Conservation (phyloP, 1,140 invertebrate genomes). For the Sminthurinus signatus region DNA sequence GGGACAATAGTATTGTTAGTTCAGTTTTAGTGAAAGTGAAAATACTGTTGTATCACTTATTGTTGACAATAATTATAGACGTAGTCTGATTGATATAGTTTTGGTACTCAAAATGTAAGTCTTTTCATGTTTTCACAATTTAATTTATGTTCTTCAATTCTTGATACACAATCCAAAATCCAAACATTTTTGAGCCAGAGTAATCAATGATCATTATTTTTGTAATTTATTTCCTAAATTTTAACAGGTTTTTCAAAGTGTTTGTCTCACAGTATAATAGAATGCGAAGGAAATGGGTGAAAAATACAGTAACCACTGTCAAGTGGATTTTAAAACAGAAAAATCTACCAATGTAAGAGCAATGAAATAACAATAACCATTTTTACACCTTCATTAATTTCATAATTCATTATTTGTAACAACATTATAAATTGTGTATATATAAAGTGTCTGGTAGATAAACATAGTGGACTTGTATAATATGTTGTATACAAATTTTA, state of each 20-base stretch:
- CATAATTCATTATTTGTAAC: not conserved
- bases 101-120: too few relatives aligned
- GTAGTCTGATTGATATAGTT: too few relatives aligned
- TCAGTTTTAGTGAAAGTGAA: too few relatives aligned
- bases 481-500: not conserved
- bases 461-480: not conserved
- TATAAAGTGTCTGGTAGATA: too few relatives aligned
- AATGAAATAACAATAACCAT: not conserved
- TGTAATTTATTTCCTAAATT: not conserved
- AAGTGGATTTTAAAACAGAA: slow-evolving; percentile 36
- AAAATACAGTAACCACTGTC: slow-evolving; percentile 14
- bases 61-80: too few relatives aligned
- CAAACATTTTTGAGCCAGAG: too few relatives aligned
- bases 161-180: too few relatives aligned
- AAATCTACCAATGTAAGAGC: slow-evolving; percentile 33
- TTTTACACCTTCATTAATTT: not conserved
- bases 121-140: too few relatives aligned
- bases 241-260: slow-evolving; percentile 27
- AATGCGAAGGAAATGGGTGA: slow-evolving; percentile 16
- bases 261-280: slow-evolving; percentile 31
- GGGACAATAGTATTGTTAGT: too few relatives aligned
- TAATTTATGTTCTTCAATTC: too few relatives aligned
- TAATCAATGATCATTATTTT: not conserved
- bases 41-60: too few relatives aligned
- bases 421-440: not conserved